Conservation (phyloP, 2,113 vertebrate genomes). For the Lophotis ruficrista region DNA sequence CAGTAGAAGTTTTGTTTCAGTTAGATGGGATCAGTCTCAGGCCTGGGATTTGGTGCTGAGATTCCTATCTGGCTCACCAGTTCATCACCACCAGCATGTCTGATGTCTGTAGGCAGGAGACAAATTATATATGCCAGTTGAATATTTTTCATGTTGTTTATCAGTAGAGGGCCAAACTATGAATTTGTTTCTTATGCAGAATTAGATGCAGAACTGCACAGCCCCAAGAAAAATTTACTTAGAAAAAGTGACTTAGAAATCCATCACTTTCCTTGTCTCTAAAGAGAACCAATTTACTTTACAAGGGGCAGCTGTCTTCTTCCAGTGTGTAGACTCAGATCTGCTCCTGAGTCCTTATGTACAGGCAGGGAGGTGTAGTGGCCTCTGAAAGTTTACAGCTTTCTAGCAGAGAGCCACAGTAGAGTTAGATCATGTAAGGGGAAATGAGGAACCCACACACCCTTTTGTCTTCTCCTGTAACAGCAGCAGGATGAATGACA, state of each 20-base stretch:
- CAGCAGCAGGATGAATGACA: background rate
- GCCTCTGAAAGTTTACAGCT: background rate
- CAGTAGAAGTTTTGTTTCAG: slow-evolving; percentile 34
- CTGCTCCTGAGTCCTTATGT: background rate
- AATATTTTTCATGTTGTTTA: slow-evolving; percentile 49
- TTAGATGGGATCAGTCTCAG: slow-evolving; percentile 18
- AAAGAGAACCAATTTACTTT: background rate
- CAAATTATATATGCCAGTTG: slow-evolving; percentile 13
- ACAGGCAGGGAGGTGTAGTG: background rate
- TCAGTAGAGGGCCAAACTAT: slow-evolving; percentile 17
- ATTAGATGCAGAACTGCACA: slow-evolving; percentile 8
- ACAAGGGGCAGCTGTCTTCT: slow-evolving; percentile 9
- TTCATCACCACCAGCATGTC: slow-evolving; percentile 5
- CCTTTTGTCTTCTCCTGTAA: background rate
- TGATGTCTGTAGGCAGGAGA: slow-evolving; percentile 34
- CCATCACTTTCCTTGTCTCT: background rate
- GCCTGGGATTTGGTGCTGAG: slow-evolving; percentile 24
- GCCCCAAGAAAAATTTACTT: background rate
- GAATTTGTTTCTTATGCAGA: slow-evolving; percentile 32
- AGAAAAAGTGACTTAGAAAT: background rate
- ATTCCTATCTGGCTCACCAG: slow-evolving; percentile 25
- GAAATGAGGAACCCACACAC: background rate
- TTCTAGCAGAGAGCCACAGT: background rate
- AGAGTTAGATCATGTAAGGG: background rate
- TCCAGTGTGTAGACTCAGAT: background rate